phyloP scores from a whole-genome alignment of 2,113 vertebrate species.

The Crotalus horridus region DNA sequence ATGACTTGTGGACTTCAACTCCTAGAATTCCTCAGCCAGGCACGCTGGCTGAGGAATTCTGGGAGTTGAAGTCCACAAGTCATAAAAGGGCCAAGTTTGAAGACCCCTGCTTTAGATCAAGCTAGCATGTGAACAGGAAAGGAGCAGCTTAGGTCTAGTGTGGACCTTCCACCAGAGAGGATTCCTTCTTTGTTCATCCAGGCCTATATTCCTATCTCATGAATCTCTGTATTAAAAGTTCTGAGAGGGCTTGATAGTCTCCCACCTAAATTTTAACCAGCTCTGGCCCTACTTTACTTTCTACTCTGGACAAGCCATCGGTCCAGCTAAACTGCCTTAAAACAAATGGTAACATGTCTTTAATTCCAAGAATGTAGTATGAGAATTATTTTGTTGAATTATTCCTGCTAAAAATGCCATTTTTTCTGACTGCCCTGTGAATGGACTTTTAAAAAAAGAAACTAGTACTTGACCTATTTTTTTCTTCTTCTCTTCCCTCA shows the following conservation, averaged over 20 bases:
- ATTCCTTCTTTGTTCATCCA: not conserved
- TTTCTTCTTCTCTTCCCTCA: slow-evolving; percentile 13
- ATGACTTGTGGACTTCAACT: too few relatives aligned
- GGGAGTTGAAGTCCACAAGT: too few relatives aligned
- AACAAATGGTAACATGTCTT: not conserved
- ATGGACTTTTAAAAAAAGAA: slow-evolving; percentile 16
- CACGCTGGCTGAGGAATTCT: too few relatives aligned
- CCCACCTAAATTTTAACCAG: not conserved
- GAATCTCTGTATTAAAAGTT: not conserved
- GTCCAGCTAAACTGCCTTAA: not conserved
- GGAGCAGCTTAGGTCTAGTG: not conserved
- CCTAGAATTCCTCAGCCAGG: too few relatives aligned
- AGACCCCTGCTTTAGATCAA: not conserved
- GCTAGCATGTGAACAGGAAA: not conserved
- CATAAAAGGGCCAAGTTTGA: too few relatives aligned
- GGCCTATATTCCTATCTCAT: not conserved
- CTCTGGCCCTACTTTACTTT: not conserved
- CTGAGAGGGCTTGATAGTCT: not conserved
- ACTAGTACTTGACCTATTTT: not conserved
- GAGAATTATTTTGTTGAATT: not conserved
- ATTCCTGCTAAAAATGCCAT: slow-evolving; percentile 1
- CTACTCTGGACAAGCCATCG: not conserved
- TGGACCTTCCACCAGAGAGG: not conserved
- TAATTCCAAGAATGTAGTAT: slow-evolving; percentile 1
- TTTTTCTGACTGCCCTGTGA: not conserved